Evolutionary conservation across 64 coral and sea anemone genomes (phyloP).

Genomic region (Montipora cactus): DNA sequence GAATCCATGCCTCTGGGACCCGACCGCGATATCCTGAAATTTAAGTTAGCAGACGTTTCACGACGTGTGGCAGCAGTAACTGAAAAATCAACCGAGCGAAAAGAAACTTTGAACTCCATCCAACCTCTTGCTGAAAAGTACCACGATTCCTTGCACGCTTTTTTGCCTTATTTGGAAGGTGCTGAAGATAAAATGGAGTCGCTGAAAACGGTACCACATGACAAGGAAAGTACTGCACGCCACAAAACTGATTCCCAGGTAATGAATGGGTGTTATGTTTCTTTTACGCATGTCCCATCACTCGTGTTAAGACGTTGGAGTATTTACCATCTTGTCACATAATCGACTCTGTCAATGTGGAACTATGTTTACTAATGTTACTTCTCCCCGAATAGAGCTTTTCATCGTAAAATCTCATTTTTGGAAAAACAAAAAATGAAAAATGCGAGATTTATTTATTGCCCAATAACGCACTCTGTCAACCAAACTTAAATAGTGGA

Average conservation of each 20-base stretch:
- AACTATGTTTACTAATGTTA: no score
- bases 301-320: background rate
- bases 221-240: slow-evolving; percentile 62
- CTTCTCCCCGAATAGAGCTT: background rate
- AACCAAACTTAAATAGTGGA: no score
- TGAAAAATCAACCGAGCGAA: slow-evolving; percentile 71
- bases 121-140: slow-evolving; percentile 77
- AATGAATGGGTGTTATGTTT: background rate
- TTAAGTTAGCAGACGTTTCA: slow-evolving; percentile 75
- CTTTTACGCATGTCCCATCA: background rate
- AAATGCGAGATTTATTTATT: no score
- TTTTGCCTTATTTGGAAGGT: slow-evolving; percentile 77
- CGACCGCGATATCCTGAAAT: slow-evolving; percentile 86
- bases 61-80: slow-evolving; percentile 64
- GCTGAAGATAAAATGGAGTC: slow-evolving; percentile 80
- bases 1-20: slow-evolving; percentile 69
- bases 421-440: no score
- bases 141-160: slow-evolving; percentile 61
- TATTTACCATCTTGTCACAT: background rate
- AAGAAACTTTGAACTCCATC: slow-evolving; percentile 75
- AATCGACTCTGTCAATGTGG: no score
- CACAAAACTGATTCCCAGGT: slow-evolving; percentile 78
- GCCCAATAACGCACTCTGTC: no score
- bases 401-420: no score
- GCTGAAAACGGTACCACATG: slow-evolving; percentile 63